Conservation (phyloP, 2,888 invertebrate species). For the Cyclophora punctaria region DNA sequence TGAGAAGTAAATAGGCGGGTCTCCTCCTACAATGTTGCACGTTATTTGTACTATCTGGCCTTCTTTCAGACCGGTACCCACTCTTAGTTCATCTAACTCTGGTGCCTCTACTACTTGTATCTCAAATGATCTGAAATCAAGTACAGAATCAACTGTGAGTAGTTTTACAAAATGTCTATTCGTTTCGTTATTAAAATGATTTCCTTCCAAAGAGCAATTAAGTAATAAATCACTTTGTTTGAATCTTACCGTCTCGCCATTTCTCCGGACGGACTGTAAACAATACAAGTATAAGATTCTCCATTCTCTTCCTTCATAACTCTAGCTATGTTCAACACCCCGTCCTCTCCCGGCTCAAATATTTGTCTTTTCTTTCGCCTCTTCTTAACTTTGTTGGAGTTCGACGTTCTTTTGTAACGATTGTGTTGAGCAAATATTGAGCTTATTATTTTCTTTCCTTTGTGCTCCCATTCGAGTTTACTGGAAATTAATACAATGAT, state of each 20-base stretch:
- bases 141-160: too few species aligned
- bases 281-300: constrained; percentile 87
- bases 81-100: constrained; percentile 86
- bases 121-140: constrained; percentile 73
- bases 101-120: constrained; percentile 85
- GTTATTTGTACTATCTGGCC: constrained; percentile 89
- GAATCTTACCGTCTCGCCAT: constrained; percentile 77
- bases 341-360: constrained; percentile 61
- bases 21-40: constrained; percentile 83
- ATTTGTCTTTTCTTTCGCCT: constrained; percentile 52
- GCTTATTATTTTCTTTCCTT: constrained; percentile 54
- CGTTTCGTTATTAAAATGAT: too few species aligned
- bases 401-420: constrained; percentile 48
- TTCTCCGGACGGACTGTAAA: constrained; percentile 83
- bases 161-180: too few species aligned
- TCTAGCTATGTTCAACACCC: constrained; percentile 75
- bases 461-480: constrained; percentile 69
- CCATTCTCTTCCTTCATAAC: constrained; percentile 80
- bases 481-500: constrained; percentile 18
- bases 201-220: background rate
- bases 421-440: constrained; percentile 48
- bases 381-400: constrained; percentile 22
- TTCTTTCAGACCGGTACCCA: constrained; percentile 87
- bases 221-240: too few species aligned
- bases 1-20: constrained; percentile 81